Conservation (phyloP, 37 sponge, comb jelly and placozoan species). For the Diacarnus erythraeanus region DNA sequence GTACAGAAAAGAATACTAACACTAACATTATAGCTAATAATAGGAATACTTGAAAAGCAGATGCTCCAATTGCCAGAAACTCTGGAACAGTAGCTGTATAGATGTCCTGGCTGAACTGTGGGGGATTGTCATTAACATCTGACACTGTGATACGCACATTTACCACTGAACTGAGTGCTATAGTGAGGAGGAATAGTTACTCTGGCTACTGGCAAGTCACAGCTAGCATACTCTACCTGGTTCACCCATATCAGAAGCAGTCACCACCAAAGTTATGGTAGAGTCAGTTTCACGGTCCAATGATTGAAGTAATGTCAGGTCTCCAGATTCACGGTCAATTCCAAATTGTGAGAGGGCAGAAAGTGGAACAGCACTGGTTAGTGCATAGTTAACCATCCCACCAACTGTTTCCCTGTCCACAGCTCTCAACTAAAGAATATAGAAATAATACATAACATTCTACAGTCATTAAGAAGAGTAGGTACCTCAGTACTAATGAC, state of each 20-base stretch:
- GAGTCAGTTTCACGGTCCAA: conserved; percentile 32
- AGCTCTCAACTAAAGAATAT: conserved; percentile 17
- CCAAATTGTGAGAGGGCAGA: neutral
- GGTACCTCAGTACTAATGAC: conserved; percentile 1
- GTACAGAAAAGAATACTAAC: too few species aligned
- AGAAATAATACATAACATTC: neutral
- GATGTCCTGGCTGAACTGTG: conserved; percentile 26
- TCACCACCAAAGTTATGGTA: conserved; percentile 22
- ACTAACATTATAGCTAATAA: neutral
- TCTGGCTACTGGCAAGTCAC: neutral
- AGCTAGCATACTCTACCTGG: neutral
- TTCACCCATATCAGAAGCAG: conserved; percentile 22
- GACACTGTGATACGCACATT: conserved; percentile 36
- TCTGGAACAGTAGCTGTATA: conserved; percentile 42
- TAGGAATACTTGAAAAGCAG: neutral
- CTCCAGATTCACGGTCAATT: conserved; percentile 11
- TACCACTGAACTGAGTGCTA: conserved; percentile 21
- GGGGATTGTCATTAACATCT: conserved; percentile 66
- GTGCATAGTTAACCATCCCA: conserved; percentile 29
- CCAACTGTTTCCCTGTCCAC: conserved; percentile 27
- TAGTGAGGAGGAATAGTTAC: neutral
- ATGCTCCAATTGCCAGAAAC: conserved; percentile 17
- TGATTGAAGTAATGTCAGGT: conserved; percentile 4
- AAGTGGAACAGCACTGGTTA: conserved; percentile 20
- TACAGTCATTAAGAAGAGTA: neutral